Evolutionary conservation across 2,113 vertebrate species (phyloP).

Genomic region (Carassius auratus): DNA sequence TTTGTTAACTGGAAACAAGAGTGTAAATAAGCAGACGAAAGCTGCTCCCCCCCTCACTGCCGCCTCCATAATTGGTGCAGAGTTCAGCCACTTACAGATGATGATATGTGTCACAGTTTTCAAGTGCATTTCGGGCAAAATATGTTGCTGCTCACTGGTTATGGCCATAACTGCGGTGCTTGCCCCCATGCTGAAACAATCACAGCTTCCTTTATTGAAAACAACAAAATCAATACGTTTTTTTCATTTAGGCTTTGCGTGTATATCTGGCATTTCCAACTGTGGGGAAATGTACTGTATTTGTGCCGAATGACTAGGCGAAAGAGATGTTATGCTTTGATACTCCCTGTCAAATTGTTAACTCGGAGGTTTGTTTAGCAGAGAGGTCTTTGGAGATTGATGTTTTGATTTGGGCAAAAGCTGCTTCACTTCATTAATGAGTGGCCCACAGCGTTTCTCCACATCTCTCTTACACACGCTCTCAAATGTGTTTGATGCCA

Average conservation of each 20-base stretch:
- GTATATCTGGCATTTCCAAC: conserved; percentile 29
- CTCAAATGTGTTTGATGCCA: conserved; percentile 40
- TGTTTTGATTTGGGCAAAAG: conserved; percentile 50
- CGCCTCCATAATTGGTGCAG: conserved; percentile 41
- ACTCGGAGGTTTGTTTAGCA: conserved; percentile 27
- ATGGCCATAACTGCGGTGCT: conserved; percentile 14
- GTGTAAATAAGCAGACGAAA: not conserved
- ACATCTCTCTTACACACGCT: conserved; percentile 4
- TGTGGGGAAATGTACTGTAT: conserved; percentile 33
- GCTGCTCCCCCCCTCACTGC: conserved; percentile 1
- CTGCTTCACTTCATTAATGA: conserved; percentile 41
- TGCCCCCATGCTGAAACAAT: conserved; percentile 40
- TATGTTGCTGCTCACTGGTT: not conserved
- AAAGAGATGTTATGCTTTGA: conserved; percentile 44
- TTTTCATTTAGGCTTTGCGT: conserved; percentile 43
- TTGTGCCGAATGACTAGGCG: conserved; percentile 22
- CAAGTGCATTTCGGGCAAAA: conserved; percentile 12
- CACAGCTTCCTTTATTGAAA: conserved; percentile 47
- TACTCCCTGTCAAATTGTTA: conserved; percentile 25
- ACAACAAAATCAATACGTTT: conserved; percentile 52
- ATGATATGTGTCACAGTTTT: conserved; percentile 34
- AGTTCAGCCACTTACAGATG: conserved; percentile 27
- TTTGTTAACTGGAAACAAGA: not conserved
- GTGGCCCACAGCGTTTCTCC: conserved; percentile 7
- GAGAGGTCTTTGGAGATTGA: conserved; percentile 35